These are phyloP conservation scores for Chirona hameri DNA, from an alignment of 2,888 invertebrate genomes.

Conservation along the genomic window DNA sequence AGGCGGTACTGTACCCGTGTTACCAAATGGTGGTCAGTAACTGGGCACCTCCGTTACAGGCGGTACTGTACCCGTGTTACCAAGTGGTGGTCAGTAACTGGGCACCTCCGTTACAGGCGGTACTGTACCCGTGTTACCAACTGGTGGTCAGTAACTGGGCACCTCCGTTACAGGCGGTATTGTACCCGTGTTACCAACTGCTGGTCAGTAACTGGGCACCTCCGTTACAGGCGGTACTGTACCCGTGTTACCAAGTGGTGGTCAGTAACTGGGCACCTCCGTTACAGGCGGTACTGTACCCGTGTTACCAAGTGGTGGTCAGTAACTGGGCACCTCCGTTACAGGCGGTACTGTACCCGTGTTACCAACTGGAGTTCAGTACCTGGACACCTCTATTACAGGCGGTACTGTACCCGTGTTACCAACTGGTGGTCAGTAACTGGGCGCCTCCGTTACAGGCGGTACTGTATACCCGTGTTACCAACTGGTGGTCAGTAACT, in stretches of 20 bases:
- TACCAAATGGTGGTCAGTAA: constrained; percentile 74
- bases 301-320: constrained; percentile 72
- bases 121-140: constrained; percentile 72
- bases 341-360: constrained; percentile 58
- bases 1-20: constrained; percentile 60
- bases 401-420: constrained; percentile 62
- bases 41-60: constrained; percentile 66
- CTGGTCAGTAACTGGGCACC: constrained; percentile 79
- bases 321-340: constrained; percentile 74
- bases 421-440: constrained; percentile 71
- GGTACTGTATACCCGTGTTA: constrained; percentile 67
- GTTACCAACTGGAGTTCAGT: constrained; percentile 73
- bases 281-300: constrained; percentile 54
- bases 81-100: constrained; percentile 73
- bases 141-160: constrained; percentile 76
- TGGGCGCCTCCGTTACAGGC: constrained; percentile 66
- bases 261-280: constrained; percentile 79
- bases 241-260: constrained; percentile 75
- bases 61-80: constrained; percentile 66
- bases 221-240: constrained; percentile 52
- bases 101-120: constrained; percentile 61
- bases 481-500: constrained; percentile 72
- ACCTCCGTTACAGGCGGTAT: constrained; percentile 54
- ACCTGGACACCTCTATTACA: constrained; percentile 70
- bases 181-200: constrained; percentile 74